Base-by-base conservation (phyloP, 1,140 invertebrate genomes). In the Panonychus citri region DNA sequence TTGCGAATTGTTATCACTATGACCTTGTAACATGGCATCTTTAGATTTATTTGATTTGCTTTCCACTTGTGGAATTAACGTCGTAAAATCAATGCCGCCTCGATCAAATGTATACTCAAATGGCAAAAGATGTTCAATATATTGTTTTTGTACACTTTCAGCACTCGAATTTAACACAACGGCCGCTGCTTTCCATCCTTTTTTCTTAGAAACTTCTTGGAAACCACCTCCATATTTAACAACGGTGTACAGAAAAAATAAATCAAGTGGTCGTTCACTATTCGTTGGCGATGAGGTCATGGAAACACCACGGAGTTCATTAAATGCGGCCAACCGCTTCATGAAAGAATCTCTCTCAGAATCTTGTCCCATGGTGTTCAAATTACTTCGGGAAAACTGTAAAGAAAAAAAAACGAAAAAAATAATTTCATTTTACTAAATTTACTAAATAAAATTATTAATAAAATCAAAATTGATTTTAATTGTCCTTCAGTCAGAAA, bases 101-200 rank as follows among this genome's bases (percentile, higher is more conserved):
- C 87, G 77, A 71, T 97, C 91, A 73, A 87, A 95, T 66, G 91
- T 86, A 69, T 91, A 96, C 71, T 97, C 93, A 66, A 81, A 95
- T 12, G 86, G 81, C 66, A 97, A 73, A 63, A 97, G 72, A 72
- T 93, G 91, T 72, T 94, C 94, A 56, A 88, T 93, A 70, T 97
- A 96, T 70, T 96, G 91, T 72, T 95, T 96, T 37, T 89, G 76
- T 49, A 96, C 96, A 67, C 95, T 96, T 2, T 90, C 90, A 46
- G 89, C 90, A 67, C 87, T 94, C 58, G 89, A 93, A 46, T 88
- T 94, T 17, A 87, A 73, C 53, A 84, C 72, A 42, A 83, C 83
- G 50, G 90, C 90, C 63, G 96, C 89, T 71, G 96, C 91, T 69
- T 95, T 94, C 93, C 93, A 97, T 57, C 86, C 86, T 71, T 97